Evolutionary conservation across 2,888 invertebrate species (phyloP), one percentile per base, ranked within the genome.

Genomic region (Rambutsinella grinnellia): DNA sequence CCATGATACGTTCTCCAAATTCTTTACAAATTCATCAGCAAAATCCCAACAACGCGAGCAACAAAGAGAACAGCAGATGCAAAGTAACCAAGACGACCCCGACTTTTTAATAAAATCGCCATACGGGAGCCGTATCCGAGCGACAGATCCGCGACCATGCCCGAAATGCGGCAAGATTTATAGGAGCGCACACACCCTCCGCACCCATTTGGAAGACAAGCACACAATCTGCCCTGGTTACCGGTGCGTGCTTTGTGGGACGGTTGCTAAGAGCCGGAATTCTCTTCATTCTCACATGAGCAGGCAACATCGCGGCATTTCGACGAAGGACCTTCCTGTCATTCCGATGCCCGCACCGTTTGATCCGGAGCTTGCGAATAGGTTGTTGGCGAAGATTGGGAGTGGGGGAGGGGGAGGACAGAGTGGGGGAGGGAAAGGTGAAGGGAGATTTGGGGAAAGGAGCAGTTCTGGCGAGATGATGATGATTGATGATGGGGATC

Each of bases 271-370:
- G 87, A 95, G 94, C 0, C 90, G 96, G 82, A 96, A 96, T 88
- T 95, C 95, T 0, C 89, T 96, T 67, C 96, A 96, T 88, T 95
- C 95, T 72, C 96, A 96, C 87, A 96, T 96, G 96, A 94, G 94
- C 76, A 91, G 96, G 58, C 96, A 96, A 86, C 96, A 96, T 87
- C 91, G 96, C 72, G 96, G 95, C 79, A 95, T 96, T 86, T 94
- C 94, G 86, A 96, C 95, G 84, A 95, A 96, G 88, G 96, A 96
- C 87, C 89, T 96, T 84, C 96, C 96, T 10, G 95, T 96, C 53
- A 88, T 95, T 81, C 95, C 95, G 76, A 96, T 96, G 95, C 96
- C 96, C 23, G 93, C 94, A 76, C 92, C 95, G 23, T 96, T 95
- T 86, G 95, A 95, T 87, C 95, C 96, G 0, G 95, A 95, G 79